Base-by-base conservation (phyloP, 2,888 invertebrate genomes). In the Ectemnius cavifrons region DNA sequence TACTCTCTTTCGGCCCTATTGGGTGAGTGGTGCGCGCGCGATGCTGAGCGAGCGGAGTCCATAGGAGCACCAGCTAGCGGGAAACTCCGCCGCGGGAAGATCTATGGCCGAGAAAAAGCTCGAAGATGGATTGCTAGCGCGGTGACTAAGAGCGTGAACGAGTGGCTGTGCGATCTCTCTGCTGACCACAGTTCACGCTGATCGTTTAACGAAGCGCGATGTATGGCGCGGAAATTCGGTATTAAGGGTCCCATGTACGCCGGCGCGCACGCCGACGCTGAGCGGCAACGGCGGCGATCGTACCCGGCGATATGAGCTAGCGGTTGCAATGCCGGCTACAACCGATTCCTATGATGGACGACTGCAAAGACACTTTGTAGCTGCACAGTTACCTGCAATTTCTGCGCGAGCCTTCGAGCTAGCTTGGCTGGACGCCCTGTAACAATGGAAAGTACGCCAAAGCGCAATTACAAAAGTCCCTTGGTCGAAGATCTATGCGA, bases 1-100 rank as follows among this genome's bases (percentile, higher is more conserved):
- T 37, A 6, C 37, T 37, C 37, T 37, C 37, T 37, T 47, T 63
- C 49, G 45, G 60, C 66, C 23, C 23, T 23, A 63, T 75, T 67
- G 61, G 60, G 61, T 67, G 60, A 63, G 23, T 70, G 23, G 23
- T 23, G 23, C 23, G 23, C 23, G 23, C 23, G 23, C 23, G 23
- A 23, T 23, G 3, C 23, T 23, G 23, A 23, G 23, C 23, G 23
- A 23, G 23, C 23, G 23, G 23, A 23, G 23, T 23, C 23, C 23
- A 23, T 23, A 23, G 23, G 2, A 23, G 23, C 23, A 23, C 16
- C n/a, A 13, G 16, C 14, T 52, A 52, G 52, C 52, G 52, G 52
- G 52, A 52, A 52, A 52, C 16, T 16, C 52, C 5, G 37, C 37
- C 5, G 37, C 8, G 16, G 14, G n/a, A 52, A 52, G 52, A 52